phyloP scores from a whole-genome alignment of 2,797 vertebrate genomes.

The Enteromius radiatus region DNA sequence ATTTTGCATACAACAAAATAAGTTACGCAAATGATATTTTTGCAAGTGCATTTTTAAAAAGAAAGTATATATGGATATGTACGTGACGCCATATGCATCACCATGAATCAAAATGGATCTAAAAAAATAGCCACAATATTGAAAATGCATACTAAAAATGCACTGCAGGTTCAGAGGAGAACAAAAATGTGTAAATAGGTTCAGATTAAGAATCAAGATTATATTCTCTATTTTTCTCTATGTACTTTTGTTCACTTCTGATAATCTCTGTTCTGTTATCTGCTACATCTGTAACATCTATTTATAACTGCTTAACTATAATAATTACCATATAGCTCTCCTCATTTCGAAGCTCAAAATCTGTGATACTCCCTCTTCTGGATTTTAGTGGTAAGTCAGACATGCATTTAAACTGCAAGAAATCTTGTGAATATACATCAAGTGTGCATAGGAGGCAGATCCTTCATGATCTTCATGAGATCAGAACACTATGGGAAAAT shows the following conservation, averaged over 20 bases:
- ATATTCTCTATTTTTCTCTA: neutral
- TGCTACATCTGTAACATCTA: neutral
- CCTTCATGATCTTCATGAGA: neutral
- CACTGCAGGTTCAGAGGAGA: neutral
- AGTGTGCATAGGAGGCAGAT: neutral
- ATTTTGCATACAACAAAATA: neutral
- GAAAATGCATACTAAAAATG: neutral
- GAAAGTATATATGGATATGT: neutral
- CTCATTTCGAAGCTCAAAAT: neutral
- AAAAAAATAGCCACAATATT: neutral
- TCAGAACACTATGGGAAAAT: neutral
- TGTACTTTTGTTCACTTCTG: neutral
- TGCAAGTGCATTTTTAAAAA: neutral
- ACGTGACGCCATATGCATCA: too few species aligned
- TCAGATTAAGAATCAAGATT: neutral
- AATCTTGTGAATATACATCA: neutral
- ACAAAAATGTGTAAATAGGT: neutral
- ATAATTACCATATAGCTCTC: neutral
- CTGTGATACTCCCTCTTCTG: conserved; percentile 19
- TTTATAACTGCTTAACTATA: neutral
- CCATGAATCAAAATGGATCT: neutral
- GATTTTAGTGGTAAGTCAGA: neutral
- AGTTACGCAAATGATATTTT: neutral
- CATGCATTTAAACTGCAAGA: neutral
- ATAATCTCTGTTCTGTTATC: neutral